Percentiles rank a stretch among this genome's conserved stretches.
phyloP scores from a whole-genome alignment of 2,797 vertebrate species.

The Tarsius wallacei region DNA sequence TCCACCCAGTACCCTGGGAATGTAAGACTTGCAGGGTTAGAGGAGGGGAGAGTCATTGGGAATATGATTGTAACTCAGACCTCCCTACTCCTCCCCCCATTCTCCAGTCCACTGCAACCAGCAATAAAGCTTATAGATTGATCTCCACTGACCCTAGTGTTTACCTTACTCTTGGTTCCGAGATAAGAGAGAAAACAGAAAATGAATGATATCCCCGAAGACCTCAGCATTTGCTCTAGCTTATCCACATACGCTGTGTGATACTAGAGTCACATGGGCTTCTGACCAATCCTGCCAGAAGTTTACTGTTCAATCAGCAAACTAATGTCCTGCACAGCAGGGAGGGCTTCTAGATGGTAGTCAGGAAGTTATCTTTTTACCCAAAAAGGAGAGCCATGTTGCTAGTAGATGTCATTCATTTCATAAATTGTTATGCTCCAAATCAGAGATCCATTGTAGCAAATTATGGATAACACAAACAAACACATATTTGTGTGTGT shows the following conservation, averaged over 20 bases:
- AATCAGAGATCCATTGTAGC: neutral
- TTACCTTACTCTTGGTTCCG: neutral
- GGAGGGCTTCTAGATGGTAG: neutral
- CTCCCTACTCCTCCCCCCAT: too few relatives aligned
- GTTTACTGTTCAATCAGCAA: neutral
- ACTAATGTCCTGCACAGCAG: neutral
- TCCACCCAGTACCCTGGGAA: neutral
- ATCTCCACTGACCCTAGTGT: neutral
- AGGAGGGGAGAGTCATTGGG: neutral
- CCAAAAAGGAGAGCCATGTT: neutral
- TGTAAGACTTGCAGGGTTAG: neutral
- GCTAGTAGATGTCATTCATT: neutral
- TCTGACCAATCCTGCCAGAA: neutral
- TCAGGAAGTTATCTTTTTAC: constrained; percentile 24
- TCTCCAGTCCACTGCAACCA: neutral
- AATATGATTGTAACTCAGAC: neutral
- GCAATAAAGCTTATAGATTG: neutral
- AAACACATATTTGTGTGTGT: neutral
- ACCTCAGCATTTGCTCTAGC: neutral
- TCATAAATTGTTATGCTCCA: constrained; percentile 39
- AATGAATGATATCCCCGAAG: neutral
- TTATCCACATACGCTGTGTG: neutral
- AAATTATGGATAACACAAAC: constrained; percentile 14
- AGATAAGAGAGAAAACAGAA: neutral
- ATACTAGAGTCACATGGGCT: neutral